These are phyloP conservation scores for Drosophila nannoptera DNA, from an alignment of 1,140 invertebrate genomes.

Conservation along the genomic window DNA sequence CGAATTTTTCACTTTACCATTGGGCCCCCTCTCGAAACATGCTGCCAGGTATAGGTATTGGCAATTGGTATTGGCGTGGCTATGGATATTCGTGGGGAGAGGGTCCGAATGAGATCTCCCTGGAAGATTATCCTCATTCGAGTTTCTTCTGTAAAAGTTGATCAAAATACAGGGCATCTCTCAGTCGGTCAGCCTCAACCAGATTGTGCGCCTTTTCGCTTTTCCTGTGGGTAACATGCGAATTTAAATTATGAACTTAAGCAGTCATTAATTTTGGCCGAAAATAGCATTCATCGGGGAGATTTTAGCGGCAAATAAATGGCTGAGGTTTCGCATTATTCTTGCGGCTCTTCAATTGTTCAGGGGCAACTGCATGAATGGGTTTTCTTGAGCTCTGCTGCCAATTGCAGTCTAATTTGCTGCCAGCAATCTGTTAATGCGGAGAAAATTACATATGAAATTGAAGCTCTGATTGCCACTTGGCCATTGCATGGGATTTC, in stretches of 20 bases:
- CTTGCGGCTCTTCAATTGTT: neutral
- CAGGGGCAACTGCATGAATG: no score
- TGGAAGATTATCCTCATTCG: no score
- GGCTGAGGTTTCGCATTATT: neutral
- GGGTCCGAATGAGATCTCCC: no score
- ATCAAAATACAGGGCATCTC: neutral
- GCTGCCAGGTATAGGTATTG: no score
- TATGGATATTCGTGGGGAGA: neutral
- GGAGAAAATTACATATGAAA: neutral
- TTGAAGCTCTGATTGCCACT: neutral
- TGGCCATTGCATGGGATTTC: no score
- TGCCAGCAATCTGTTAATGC: no score
- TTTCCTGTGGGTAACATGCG: constrained; percentile 58
- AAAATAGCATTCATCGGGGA: constrained; percentile 23
- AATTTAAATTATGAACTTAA: constrained; percentile 67
- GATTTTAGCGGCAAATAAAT: constrained; percentile 40
- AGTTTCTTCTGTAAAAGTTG: no score
- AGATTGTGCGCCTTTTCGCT: neutral
- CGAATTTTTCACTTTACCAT: constrained; percentile 2
- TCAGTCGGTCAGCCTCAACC: neutral
- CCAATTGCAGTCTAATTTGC: no score
- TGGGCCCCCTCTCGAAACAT: neutral
- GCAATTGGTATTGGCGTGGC: no score
- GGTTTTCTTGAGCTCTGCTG: no score
- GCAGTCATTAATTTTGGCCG: constrained; percentile 47